phyloP scores from a whole-genome alignment of 1,140 invertebrate genomes.

The Polypedilum pembai region DNA sequence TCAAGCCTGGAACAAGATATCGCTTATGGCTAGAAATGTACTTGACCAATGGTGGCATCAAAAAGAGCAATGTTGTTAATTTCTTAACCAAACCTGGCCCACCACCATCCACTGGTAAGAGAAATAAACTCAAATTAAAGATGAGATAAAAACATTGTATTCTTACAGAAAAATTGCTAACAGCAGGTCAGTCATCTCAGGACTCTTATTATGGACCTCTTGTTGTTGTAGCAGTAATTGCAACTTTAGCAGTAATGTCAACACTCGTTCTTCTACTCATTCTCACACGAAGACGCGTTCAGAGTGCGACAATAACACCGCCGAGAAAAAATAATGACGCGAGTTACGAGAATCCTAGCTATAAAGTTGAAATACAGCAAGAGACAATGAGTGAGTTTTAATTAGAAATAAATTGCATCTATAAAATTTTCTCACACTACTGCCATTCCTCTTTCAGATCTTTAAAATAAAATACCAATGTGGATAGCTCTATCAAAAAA shows the following conservation, averaged over 20 bases:
- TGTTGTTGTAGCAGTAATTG: conserved; percentile 78
- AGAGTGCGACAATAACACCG: conserved; percentile 58
- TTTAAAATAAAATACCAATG: not conserved
- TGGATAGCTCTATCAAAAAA: not conserved
- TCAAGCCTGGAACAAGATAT: conserved; percentile 76
- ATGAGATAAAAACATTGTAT: not conserved
- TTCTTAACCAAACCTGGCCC: conserved; percentile 73
- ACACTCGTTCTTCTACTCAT: conserved; percentile 72
- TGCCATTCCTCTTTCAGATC: not conserved
- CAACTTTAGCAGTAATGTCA: conserved; percentile 70
- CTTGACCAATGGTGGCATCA: conserved; percentile 78
- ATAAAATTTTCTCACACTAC: not conserved
- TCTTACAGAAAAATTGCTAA: conserved; percentile 55
- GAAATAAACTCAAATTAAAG: not conserved
- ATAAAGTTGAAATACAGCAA: conserved; percentile 87
- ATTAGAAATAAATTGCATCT: not conserved
- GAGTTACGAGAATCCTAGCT: conserved; percentile 87
- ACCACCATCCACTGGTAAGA: conserved; percentile 42
- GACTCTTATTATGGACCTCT: conserved; percentile 79
- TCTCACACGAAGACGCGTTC: conserved; percentile 63
- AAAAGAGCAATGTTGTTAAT: conserved; percentile 80
- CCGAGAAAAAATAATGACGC: conserved; percentile 47
- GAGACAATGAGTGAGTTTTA: conserved; percentile 72
- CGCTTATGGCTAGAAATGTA: conserved; percentile 80
- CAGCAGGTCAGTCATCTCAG: conserved; percentile 40